Conservation (phyloP, 2,113 vertebrate species). For the Crotalus horridus region DNA sequence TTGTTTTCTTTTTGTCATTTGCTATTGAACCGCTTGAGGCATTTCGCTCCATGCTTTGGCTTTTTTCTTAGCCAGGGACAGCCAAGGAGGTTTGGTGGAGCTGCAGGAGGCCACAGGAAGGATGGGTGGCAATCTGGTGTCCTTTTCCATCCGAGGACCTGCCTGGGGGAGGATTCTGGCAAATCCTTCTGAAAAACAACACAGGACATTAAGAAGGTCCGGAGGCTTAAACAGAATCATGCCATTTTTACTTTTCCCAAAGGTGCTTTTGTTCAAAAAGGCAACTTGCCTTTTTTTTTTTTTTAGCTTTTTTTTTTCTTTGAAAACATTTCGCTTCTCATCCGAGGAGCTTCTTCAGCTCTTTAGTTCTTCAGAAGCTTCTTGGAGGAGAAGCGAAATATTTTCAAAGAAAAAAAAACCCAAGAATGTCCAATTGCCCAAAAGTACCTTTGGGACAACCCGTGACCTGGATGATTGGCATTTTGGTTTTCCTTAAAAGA, state of each 20-base stretch:
- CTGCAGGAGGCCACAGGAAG: conserved; percentile 54
- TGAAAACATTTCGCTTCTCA: no score
- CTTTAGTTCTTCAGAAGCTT: no score
- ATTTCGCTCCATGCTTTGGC: conserved; percentile 92
- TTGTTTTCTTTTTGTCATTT: not conserved
- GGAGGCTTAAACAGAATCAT: not conserved
- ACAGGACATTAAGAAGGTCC: conserved; percentile 21
- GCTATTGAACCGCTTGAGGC: conserved; percentile 80
- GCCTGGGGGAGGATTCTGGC: conserved; percentile 63
- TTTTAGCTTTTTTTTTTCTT: no score
- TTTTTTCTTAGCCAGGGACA: conserved; percentile 93
- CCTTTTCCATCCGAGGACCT: conserved; percentile 58
- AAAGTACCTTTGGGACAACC: no score
- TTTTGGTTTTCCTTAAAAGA: no score
- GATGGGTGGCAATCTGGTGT: conserved; percentile 40
- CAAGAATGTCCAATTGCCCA: no score
- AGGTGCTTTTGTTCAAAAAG: no score
- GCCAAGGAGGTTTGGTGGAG: conserved; percentile 83
- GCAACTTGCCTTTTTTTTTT: no score
- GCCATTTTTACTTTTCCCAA: not conserved
- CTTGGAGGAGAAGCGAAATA: no score
- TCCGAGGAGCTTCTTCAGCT: no score
- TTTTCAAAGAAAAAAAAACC: no score
- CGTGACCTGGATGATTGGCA: no score
- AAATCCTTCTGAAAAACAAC: conserved; percentile 56